Base-by-base conservation (phyloP, 2,888 invertebrate species). In the Tanytarsus gracilentus region DNA sequence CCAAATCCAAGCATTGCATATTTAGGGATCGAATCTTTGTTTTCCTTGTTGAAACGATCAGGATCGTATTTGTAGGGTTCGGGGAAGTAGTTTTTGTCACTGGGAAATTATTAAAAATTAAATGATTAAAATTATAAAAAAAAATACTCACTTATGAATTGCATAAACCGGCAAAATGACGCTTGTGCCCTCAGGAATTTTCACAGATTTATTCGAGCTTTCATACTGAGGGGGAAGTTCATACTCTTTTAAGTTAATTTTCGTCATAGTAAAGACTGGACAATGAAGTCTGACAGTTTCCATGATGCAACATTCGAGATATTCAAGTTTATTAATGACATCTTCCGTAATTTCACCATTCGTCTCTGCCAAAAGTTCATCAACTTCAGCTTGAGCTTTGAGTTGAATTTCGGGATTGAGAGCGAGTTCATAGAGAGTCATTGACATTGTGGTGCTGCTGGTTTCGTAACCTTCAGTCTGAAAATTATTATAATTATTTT, bases 281-380 rank as follows among this genome's bases (percentile, higher is more conserved):
- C 62, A 63, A 56, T 62, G 62, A 8, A 62, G 27, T 16, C 63
- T 39, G 25, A 63, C 61, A 27, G 61, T 62, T 62, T 64, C 63
- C 48, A 60, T 36, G 1, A 55, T 51, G 18, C 44, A 59, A 9
- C n/a, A n/a, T 30, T 58, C 33, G 9, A 27, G 9, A 23, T 39
- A 39, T 40, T 30, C 29, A 4, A 62, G 21, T 7, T 50, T 55
- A 26, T 61, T 53, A 8, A 62, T 39, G 5, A 60, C 61, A 33
- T 62, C 48, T 51, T 59, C 61, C 18, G 44, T 51, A n/a, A 64
- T 55, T 59, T 62, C 61, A 26, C 61, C 61, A 27, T 60, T 60
- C 2, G 27, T 48, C 49, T 56, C 40, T 26, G 58, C 52, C 26
- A 63, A 61, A 27, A 61, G 52, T 27, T 61, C 51, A 16, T 49